A percentile compares a stretch with the other conserved stretches of the same genome.
phyloP scores from a whole-genome alignment of 1,140 invertebrate species.

The Pseudomyrmex concolor region DNA sequence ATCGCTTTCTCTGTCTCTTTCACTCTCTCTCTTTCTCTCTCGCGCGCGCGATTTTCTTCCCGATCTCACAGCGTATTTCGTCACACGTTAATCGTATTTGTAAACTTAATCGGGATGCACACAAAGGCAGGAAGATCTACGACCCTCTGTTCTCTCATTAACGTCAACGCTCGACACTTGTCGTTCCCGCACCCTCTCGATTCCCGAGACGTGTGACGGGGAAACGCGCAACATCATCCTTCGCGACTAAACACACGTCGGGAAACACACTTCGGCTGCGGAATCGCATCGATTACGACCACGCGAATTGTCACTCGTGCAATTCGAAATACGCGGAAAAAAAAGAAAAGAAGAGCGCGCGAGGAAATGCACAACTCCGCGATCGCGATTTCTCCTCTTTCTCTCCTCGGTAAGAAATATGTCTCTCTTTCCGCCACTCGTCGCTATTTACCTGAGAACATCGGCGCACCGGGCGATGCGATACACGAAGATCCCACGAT shows the following conservation, averaged over 20 bases:
- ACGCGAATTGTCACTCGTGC: too few species aligned
- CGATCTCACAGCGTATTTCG: constrained; percentile 13
- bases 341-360: too few species aligned
- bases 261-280: background rate
- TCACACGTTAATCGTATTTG: constrained; percentile 21
- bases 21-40: background rate
- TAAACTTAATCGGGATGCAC: background rate
- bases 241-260: background rate
- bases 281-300: background rate
- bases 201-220: background rate
- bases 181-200: constrained; percentile 44
- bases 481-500: constrained; percentile 17
- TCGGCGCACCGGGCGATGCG: constrained; percentile 64
- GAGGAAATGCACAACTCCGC: constrained; percentile 3
- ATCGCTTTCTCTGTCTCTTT: background rate
- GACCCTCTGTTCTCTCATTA: background rate
- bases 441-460: constrained; percentile 77
- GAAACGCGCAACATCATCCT: too few species aligned
- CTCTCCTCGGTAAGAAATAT: background rate
- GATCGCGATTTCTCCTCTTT: background rate
- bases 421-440: background rate
- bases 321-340: too few species aligned
- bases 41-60: background rate
- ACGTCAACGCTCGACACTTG: constrained; percentile 26
- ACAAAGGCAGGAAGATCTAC: background rate